A percentile compares a stretch with the other conserved stretches of the same genome.
Conservation (phyloP, 1,140 invertebrate genomes). For the Drosophila lini region DNA sequence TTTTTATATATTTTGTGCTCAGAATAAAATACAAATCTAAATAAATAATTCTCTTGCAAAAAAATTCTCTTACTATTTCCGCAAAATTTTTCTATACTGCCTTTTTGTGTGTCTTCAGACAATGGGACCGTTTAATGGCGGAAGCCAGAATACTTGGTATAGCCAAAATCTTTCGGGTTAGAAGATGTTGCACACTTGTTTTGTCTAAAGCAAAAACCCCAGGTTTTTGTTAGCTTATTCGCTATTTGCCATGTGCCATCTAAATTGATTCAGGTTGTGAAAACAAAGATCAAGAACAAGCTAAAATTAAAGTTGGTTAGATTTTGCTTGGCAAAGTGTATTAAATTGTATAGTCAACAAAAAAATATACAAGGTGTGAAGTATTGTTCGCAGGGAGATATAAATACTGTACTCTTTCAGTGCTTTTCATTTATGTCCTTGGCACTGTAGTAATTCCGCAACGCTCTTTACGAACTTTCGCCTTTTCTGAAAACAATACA, state of each 20-base stretch:
- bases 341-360: no score
- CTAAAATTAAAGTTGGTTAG: background rate
- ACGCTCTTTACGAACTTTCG: no score
- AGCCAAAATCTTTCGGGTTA: background rate
- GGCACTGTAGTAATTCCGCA: background rate
- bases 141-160: background rate
- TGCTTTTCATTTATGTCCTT: no score
- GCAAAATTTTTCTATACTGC: background rate
- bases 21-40: no score
- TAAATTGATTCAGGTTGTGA: background rate
- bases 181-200: slow-evolving; percentile 1
- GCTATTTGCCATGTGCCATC: background rate
- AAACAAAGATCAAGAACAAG: background rate
- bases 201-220: background rate
- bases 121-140: background rate
- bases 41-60: no score
- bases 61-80: background rate
- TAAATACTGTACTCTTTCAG: no score
- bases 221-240: background rate
- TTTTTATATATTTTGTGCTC: no score
- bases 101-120: background rate
- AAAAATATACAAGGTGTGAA: no score
- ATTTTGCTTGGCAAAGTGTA: background rate
- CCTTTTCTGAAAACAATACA: no score
- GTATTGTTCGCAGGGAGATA: no score